Evolutionary conservation across 2,888 invertebrate species (phyloP), one percentile per base, ranked within the genome.

Genomic region (Drosophila maculinotata): DNA sequence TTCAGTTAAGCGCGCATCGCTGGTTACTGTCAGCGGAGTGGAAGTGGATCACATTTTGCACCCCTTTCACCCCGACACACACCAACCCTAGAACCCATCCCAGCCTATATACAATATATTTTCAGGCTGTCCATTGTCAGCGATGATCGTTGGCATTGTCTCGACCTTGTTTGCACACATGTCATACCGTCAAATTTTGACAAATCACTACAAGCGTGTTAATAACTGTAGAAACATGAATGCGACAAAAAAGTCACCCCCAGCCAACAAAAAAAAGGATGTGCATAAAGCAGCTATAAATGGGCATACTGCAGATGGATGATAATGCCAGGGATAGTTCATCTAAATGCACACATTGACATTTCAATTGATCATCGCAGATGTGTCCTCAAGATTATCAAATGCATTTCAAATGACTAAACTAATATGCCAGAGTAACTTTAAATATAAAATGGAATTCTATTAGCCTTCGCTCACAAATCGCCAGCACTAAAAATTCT

Each of bases 151-250:
- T 45, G 45, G n/a, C 66, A 62, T 72, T 76, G 62, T 80, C 48
- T 54, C 67, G 59, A 53, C 41, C 66, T 71, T 87, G 87, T 84
- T 87, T 87, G 68, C 83, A 76, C 85, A 87, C 87, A 87, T 84
- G 87, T 87, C 84, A 87, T 82, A 71, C 58, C 49, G 68, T 39
- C 42, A 58, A 63, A 73, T 76, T 85, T 82, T 82, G 86, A 85
- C 84, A 85, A 85, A 87, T 85, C 69, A 76, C 62, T 76, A 82
- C 75, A 76, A 73, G 77, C 76, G 83, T 83, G 86, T 85, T 82
- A 87, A 87, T 87, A 87, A 76, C 82, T 80, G 47, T 54, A 51
- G 36, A 17, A 54, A 65, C 76, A 65, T 36, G 56, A 54, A 25
- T 17, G 6, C n/a, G 28, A 69, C 41, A 36, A 51, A 30, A 51